phyloP scores from a whole-genome alignment of 2,888 invertebrate genomes.

The Acanthosepion lycidas region DNA sequence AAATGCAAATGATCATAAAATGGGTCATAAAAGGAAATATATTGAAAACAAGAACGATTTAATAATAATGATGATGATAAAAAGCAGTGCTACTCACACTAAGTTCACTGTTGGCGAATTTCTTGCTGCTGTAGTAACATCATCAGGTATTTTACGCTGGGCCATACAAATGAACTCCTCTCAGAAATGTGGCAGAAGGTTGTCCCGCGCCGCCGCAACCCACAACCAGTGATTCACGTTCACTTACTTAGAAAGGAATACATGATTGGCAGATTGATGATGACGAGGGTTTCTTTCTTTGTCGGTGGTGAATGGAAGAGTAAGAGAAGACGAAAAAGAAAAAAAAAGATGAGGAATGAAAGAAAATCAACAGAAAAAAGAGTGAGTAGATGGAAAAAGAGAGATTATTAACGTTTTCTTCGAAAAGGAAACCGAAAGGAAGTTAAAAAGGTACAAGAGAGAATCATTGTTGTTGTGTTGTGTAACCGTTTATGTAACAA shows the following conservation, averaged over 20 bases:
- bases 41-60: neutral
- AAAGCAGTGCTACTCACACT: neutral
- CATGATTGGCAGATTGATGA: slow-evolving; percentile 12
- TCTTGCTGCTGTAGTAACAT: slow-evolving; percentile 13
- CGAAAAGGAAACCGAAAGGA: no score
- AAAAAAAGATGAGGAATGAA: neutral
- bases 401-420: no score
- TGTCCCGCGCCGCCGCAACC: neutral
- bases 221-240: neutral
- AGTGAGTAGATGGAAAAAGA: neutral
- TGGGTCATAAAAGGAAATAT: neutral
- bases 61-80: neutral
- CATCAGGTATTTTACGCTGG: neutral
- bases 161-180: neutral
- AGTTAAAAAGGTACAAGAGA: no score
- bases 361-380: neutral
- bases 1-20: neutral
- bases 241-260: neutral
- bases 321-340: neutral
- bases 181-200: neutral
- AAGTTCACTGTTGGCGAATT: neutral
- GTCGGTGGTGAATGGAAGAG: neutral
- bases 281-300: neutral
- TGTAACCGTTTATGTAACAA: no score
- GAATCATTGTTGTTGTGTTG: no score